phyloP scores from a whole-genome alignment of 2,113 vertebrate genomes.

The Glaucomys volans region DNA sequence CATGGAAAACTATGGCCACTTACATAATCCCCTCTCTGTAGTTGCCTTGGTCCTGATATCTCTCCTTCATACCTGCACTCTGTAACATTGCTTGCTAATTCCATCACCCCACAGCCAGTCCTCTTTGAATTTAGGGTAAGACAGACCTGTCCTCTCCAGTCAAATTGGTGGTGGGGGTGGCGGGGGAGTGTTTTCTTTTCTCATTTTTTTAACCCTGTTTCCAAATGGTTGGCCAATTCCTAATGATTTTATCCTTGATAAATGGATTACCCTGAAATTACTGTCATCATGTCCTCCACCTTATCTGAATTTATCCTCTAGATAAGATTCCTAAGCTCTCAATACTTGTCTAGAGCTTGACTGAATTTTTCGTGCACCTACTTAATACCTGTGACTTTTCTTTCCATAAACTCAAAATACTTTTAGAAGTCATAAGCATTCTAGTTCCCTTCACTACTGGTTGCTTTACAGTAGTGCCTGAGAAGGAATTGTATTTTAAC shows the following conservation, averaged over 20 bases:
- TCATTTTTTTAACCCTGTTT: not conserved
- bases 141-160: not conserved
- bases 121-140: not conserved
- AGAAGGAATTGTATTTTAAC: not conserved
- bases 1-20: not conserved
- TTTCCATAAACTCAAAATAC: not conserved
- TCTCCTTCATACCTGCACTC: not conserved
- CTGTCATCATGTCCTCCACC: rapidly evolving
- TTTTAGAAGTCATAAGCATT: not conserved
- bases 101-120: not conserved
- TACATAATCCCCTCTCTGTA: rapidly evolving
- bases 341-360: not conserved
- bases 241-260: not conserved
- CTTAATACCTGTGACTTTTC: not conserved
- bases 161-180: not conserved
- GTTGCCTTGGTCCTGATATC: not conserved
- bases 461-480: not conserved
- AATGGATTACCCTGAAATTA: not conserved
- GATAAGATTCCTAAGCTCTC: not conserved
- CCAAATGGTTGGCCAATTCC: not conserved
- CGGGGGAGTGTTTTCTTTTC: rapidly evolving
- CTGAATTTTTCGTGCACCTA: not conserved
- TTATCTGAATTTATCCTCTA: not conserved
- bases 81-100: not conserved
- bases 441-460: not conserved